A percentile compares a stretch with the other conserved stretches of the same genome.
Evolutionary conservation across 2,797 vertebrate genomes (phyloP).

Genomic region (Cygnus olor): DNA sequence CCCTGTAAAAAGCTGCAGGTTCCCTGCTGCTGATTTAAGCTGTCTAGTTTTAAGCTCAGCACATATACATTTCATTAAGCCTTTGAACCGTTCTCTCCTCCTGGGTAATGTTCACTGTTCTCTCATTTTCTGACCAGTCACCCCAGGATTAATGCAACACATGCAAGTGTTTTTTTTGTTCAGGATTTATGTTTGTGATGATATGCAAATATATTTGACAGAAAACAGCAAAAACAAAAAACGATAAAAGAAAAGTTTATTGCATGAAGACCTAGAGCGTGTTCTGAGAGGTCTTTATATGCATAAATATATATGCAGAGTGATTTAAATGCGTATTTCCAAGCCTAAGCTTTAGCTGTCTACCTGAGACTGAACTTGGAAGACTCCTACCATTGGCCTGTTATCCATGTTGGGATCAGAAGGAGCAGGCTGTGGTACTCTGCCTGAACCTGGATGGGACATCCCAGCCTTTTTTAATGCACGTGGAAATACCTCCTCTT

Average conservation of each 20-base stretch:
- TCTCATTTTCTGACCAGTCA: neutral
- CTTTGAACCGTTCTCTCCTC: neutral
- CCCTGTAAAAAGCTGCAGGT: neutral
- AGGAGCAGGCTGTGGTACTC: neutral
- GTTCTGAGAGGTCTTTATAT: neutral
- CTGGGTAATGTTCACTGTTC: neutral
- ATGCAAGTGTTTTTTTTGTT: neutral
- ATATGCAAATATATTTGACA: neutral
- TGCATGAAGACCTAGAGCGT: neutral
- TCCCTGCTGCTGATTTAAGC: accelerated
- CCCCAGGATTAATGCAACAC: neutral
- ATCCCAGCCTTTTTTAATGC: neutral
- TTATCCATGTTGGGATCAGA: neutral
- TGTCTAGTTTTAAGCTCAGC: neutral
- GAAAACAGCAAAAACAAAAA: neutral
- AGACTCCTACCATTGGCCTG: neutral
- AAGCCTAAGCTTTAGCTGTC: neutral
- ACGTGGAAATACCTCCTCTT: neutral
- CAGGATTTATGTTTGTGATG: neutral
- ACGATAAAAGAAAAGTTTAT: neutral
- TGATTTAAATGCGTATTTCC: neutral
- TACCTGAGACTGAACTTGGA: neutral
- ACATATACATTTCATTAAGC: neutral
- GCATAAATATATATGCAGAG: neutral
- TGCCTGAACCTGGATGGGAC: neutral